phyloP scores from a whole-genome alignment of 1,140 invertebrate genomes.

The Anoplophora glabripennis region DNA sequence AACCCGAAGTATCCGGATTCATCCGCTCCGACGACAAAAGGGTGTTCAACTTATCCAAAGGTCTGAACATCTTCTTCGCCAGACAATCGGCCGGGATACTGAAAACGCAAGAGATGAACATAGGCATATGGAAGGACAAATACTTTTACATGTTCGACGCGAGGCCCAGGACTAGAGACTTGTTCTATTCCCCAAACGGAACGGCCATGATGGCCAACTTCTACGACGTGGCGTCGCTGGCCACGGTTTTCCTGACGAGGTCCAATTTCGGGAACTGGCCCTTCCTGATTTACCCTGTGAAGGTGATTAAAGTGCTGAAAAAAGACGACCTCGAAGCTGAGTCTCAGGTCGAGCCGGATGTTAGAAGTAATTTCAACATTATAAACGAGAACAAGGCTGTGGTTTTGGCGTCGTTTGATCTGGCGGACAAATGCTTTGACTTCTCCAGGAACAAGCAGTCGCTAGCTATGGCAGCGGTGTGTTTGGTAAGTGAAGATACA shows the following conservation, averaged over 20 bases:
- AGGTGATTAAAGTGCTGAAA: slow-evolving; percentile 48
- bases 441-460: slow-evolving; percentile 54
- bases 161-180: slow-evolving; percentile 48
- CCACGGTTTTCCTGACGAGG: slow-evolving; percentile 52
- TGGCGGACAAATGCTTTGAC: slow-evolving; percentile 55
- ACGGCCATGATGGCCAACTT: slow-evolving; percentile 53
- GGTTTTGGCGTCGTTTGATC: slow-evolving; percentile 54
- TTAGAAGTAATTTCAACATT: slow-evolving; percentile 53
- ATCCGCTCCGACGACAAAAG: slow-evolving; percentile 48
- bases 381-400: slow-evolving; percentile 54
- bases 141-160: slow-evolving; percentile 57
- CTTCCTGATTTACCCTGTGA: slow-evolving; percentile 49
- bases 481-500: slow-evolving; percentile 43
- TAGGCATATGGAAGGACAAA: slow-evolving; percentile 55
- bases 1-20: slow-evolving; percentile 41
- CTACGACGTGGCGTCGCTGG: slow-evolving; percentile 49
- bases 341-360: slow-evolving; percentile 43
- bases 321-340: slow-evolving; percentile 50
- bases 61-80: slow-evolving; percentile 54
- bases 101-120: slow-evolving; percentile 50
- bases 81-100: slow-evolving; percentile 52
- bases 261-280: slow-evolving; percentile 53
- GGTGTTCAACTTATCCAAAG: slow-evolving; percentile 54
- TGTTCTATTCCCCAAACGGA: slow-evolving; percentile 41
- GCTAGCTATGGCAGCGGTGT: slow-evolving; percentile 51